phyloP scores from a whole-genome alignment of 2,797 vertebrate species.

The Onychomys arenicola region DNA sequence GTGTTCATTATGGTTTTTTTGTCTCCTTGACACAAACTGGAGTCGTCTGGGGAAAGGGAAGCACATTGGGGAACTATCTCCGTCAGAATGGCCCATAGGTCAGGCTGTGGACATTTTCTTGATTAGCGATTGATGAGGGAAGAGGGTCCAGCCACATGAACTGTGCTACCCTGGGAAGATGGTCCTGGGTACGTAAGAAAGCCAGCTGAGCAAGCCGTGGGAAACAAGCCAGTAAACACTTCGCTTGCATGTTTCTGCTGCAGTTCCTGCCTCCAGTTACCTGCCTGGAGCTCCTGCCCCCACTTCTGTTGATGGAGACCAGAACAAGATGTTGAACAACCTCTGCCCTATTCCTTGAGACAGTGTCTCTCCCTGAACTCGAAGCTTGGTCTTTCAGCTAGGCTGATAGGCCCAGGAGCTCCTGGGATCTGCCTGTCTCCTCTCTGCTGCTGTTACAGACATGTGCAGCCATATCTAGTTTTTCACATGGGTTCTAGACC shows the following conservation, averaged over 20 bases:
- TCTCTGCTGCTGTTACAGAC: not conserved
- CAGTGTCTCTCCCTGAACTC: not conserved
- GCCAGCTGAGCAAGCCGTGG: not conserved
- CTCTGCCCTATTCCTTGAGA: not conserved
- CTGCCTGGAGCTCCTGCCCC: not conserved
- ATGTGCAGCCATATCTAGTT: too few relatives aligned
- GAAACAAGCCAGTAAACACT: not conserved
- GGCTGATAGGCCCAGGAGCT: not conserved
- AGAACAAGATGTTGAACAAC: not conserved
- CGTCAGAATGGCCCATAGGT: not conserved
- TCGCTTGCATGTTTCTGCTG: not conserved
- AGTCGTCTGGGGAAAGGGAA: not conserved
- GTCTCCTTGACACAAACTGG: not conserved
- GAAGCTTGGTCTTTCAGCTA: not conserved
- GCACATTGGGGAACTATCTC: not conserved
- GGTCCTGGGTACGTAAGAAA: not conserved
- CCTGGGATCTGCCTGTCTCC: not conserved
- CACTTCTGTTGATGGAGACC: not conserved
- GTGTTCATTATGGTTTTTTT: not conserved
- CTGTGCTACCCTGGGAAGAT: not conserved
- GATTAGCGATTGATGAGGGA: not conserved
- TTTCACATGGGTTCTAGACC: not conserved
- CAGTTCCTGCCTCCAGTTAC: not conserved
- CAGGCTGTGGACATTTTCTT: not conserved
- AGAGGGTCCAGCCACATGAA: not conserved